Base-by-base conservation (phyloP, 2,113 vertebrate genomes). In the Ursus arctos region DNA sequence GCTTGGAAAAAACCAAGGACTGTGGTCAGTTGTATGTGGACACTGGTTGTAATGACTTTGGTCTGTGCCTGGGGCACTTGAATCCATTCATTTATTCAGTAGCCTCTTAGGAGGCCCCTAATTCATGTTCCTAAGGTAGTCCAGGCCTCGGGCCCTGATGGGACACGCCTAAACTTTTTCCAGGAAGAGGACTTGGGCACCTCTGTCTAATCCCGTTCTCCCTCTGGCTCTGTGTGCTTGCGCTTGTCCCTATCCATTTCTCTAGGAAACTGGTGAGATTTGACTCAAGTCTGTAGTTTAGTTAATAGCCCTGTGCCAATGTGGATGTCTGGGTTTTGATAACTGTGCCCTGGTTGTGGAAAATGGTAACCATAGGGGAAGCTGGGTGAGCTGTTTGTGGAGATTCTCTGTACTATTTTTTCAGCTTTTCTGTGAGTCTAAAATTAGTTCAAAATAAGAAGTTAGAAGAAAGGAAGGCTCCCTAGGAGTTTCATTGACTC, bases 371-470 rank as follows among this genome's bases (percentile, higher is more conserved):
- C 2, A 16, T 14, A 21, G 81, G 53, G 72, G 13, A 86, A 80
- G 65, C n/a, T 61, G 63, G 31, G 49, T 24, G n/a, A 83, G n/a
- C 0, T 1, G 10, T 57, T 16, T 6, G 36, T 61, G 24, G 51
- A 63, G 80, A 88, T 69, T 91, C 55, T 95, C n/a, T 47, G 40
- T 24, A 61, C 28, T 61, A 11, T 80, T 74, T 95, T 65, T 28
- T 31, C 53, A 81, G 2, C 28, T 43, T 82, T 93, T 81, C 31
- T 36, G 0, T 49, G 72, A 74, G 90, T 94, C 90, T 95, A 89
- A 93, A 86, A 84, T 88, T 33, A 91, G 84, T 65, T 94, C n/a
- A 83, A 74, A 96, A 97, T 82, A 47, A 80, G 67, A 93, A 81
- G 33, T 61, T 40, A 7, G n/a, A 43, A 71, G 81, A 74, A 36